Evolutionary conservation across 1,140 invertebrate genomes (phyloP), one percentile per base, ranked within the genome.

Genomic region (Papilio aristodemus): DNA sequence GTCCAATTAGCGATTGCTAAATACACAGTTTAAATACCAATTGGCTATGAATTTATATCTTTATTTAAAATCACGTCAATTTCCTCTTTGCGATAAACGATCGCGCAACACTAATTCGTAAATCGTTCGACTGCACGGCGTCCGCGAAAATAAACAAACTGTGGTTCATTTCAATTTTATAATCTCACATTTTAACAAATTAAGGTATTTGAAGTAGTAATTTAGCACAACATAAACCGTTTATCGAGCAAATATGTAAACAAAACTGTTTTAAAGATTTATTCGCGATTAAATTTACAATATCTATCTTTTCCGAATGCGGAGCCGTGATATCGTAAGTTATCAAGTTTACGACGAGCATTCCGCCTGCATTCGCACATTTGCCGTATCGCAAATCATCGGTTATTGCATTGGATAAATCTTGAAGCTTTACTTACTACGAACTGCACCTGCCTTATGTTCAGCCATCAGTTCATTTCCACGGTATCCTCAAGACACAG

Each of bases 221-320:
- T 71, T 68, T 80, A 50, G 63, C 59, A 67, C 70, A 71, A 69
- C 72, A 63, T 60, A 69, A 63, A 70, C 63, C 68, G 68, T 66
- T 73, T 71, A 75, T 75, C 75, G 67, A 75, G 60, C 72, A 74
- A 79, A 77, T 72, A 72, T 77, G 78, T 79, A 81, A 80, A 83
- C 76, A 83, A 81, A 5, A 25, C 22, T n/a, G 39, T 66, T 32
- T 79, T 66, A 76, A 67, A 71, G 75, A 85, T 85, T 83, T 85
- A 85, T 75, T 72, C 75, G 73, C 78, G 74, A 79, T 85, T 79
- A 83, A 78, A 78, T 83, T 83, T 81, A 82, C 78, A 75, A 77
- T 67, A 67, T 71, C 68, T 80, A 74, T 80, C 77, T 75, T 72
- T 74, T 71, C 58, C 69, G 68, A 54, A 69, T 69, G 70, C 57